Evolutionary conservation across 92 coral and sea anemone species (phyloP).

Genomic region (Muricea muricata): DNA sequence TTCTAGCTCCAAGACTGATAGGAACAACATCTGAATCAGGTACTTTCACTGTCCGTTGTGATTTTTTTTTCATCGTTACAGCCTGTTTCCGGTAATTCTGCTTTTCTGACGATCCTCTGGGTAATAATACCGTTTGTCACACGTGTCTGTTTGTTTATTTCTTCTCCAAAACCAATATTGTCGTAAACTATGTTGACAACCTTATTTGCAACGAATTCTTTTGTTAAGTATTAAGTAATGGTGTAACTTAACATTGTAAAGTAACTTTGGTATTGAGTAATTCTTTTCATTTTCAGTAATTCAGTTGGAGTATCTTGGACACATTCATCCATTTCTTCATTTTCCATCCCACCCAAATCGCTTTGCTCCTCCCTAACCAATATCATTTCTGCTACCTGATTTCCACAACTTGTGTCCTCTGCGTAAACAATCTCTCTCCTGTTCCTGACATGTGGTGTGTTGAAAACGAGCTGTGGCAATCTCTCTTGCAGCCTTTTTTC

Average conservation of each 20-base stretch:
- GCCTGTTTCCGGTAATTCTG: neutral
- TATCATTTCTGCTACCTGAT: too few relatives aligned
- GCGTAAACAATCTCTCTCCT: too few relatives aligned
- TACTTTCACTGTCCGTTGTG: neutral
- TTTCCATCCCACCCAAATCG: too few relatives aligned
- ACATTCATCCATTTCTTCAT: too few relatives aligned
- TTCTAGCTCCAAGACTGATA: neutral
- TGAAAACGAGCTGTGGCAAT: too few relatives aligned
- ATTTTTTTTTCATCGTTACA: neutral
- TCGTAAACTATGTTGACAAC: constrained; percentile 42
- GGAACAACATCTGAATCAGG: neutral
- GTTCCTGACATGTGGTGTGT: too few relatives aligned
- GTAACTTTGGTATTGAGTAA: constrained; percentile 21
- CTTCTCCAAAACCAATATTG: constrained; percentile 56
- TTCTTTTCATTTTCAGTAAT: too few relatives aligned
- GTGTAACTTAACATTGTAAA: constrained; percentile 53
- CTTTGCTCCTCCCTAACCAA: too few relatives aligned
- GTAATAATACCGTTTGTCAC: constrained; percentile 29
- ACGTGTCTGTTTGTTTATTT: constrained; percentile 45
- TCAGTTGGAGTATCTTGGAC: too few relatives aligned
- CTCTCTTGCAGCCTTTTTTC: too few relatives aligned
- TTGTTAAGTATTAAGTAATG: constrained; percentile 21
- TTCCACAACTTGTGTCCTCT: too few relatives aligned
- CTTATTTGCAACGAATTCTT: constrained; percentile 13
- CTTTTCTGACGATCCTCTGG: neutral